Conservation (phyloP, 2,888 invertebrate species). For the Chorisops tibialis region DNA sequence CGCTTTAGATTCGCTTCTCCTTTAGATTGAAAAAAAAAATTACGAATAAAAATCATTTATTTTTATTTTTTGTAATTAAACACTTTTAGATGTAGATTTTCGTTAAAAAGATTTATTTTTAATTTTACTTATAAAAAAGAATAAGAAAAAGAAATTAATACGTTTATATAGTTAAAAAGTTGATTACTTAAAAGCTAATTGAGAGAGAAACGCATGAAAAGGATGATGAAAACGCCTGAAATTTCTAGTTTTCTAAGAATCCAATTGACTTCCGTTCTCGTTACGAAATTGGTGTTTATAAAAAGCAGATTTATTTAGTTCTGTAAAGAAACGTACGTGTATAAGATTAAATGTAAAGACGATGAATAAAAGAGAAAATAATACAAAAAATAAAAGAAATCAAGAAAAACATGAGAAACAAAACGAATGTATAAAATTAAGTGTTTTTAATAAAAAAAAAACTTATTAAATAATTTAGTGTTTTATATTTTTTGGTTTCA, state of each 20-base stretch:
- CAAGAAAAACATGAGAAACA: not conserved
- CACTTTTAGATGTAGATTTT: constrained; percentile 7
- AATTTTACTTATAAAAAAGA: not conserved
- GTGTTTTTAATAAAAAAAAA: constrained; percentile 25
- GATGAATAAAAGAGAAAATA: not conserved
- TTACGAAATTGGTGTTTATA: not conserved
- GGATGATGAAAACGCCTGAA: no score
- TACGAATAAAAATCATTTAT: no score
- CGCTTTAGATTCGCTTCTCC: not conserved
- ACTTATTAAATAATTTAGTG: not conserved
- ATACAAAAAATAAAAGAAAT: not conserved
- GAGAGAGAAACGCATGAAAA: no score
- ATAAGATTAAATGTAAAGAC: not conserved
- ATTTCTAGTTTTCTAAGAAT: no score
- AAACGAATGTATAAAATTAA: constrained; percentile 12
- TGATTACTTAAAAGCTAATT: no score
- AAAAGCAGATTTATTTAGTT: not conserved
- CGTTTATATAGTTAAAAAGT: no score
- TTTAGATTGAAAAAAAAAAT: not conserved
- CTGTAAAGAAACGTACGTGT: not conserved
- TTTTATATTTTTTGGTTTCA: no score
- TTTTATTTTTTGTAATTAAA: not conserved
- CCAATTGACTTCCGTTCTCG: not conserved
- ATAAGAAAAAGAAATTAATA: not conserved
- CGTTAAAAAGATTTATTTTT: constrained; percentile 5